Conservation (phyloP, 1,140 invertebrate species). For the Ephestia elutella region DNA sequence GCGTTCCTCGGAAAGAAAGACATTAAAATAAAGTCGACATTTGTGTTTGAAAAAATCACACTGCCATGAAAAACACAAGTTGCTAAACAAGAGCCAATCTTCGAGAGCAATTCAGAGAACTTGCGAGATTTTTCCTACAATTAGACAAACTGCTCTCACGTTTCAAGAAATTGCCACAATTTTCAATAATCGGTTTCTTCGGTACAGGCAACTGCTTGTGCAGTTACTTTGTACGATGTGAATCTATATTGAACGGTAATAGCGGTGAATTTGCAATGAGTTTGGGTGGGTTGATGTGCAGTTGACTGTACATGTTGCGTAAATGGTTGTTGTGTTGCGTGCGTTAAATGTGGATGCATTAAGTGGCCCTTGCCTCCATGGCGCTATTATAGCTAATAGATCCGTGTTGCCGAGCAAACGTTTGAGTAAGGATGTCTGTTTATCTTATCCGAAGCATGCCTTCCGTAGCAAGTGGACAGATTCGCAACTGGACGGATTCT, state of each 20-base stretch:
- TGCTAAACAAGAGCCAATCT: background rate
- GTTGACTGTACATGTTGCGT: background rate
- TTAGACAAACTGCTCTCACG: background rate
- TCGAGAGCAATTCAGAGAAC: background rate
- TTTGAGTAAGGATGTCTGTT: background rate
- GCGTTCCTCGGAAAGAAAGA: too few relatives aligned
- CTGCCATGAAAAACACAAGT: too few relatives aligned
- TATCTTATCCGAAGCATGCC: background rate
- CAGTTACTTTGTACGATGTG: too few relatives aligned
- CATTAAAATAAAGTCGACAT: too few relatives aligned
- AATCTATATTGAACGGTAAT: too few relatives aligned
- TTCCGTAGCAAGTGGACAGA: too few relatives aligned
- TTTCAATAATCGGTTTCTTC: background rate
- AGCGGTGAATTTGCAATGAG: too few relatives aligned
- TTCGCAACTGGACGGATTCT: too few relatives aligned
- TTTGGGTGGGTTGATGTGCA: too few relatives aligned
- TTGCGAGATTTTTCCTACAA: background rate
- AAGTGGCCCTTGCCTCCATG: background rate
- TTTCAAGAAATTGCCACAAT: background rate
- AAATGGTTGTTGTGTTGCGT: background rate
- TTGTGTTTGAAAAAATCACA: too few relatives aligned
- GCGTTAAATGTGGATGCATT: background rate
- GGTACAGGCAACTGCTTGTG: too few relatives aligned
- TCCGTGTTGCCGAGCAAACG: too few relatives aligned
- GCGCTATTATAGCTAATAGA: background rate